Percentiles rank a stretch among this genome's conserved stretches.
Evolutionary conservation across 2,113 vertebrate genomes (phyloP).

Genomic region (Chaetops frenatus): DNA sequence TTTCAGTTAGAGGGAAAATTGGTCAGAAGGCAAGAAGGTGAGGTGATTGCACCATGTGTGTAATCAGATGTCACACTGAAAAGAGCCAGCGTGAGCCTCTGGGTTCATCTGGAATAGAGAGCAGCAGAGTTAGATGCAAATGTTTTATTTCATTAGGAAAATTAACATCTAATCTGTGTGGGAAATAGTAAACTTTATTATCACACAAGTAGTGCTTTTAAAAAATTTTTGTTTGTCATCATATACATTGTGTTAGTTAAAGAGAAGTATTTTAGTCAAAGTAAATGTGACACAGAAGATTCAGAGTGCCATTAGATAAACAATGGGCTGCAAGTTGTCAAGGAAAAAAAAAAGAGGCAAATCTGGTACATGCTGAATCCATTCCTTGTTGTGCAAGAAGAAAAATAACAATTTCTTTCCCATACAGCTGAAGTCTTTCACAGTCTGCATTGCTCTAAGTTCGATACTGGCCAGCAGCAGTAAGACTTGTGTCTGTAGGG

Average conservation of each 20-base stretch:
- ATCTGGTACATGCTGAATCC: not conserved
- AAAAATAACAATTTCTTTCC: slow-evolving; percentile 14
- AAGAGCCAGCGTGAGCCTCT: not conserved
- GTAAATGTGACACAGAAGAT: not conserved
- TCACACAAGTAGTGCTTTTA: not conserved
- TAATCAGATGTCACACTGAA: not conserved
- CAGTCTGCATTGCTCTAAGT: not conserved
- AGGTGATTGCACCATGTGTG: not conserved
- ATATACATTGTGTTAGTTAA: not conserved
- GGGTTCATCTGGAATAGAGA: not conserved
- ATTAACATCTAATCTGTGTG: not conserved
- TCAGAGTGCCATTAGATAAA: slow-evolving; percentile 15
- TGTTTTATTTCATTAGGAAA: not conserved
- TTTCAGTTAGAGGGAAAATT: not conserved
- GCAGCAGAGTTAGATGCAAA: not conserved
- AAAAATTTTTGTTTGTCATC: not conserved
- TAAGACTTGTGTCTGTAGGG: not conserved
- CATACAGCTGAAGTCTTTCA: not conserved
- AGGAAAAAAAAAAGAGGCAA: not conserved
- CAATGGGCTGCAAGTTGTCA: slow-evolving; percentile 1
- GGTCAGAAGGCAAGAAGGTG: not conserved
- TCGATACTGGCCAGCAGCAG: not conserved
- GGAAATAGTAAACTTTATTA: not conserved
- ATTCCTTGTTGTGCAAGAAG: slow-evolving; percentile 31
- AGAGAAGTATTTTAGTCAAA: not conserved